phyloP scores from a whole-genome alignment of 2,797 vertebrate genomes.

The Carduelis carduelis region DNA sequence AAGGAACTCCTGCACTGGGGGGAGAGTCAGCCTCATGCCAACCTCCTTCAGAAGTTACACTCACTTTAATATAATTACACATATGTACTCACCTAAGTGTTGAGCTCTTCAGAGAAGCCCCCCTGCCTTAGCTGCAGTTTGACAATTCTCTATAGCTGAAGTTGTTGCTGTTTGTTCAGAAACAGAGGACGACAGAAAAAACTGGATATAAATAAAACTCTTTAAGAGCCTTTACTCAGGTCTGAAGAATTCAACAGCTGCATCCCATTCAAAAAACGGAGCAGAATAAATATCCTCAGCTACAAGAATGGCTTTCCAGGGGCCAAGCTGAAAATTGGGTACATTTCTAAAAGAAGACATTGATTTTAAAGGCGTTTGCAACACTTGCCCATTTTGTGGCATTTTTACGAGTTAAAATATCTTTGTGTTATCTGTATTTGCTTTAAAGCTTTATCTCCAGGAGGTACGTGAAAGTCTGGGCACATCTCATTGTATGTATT shows the following conservation, averaged over 20 bases:
- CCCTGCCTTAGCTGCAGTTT: neutral
- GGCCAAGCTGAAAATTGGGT: neutral
- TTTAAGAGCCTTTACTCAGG: slow-evolving; percentile 31
- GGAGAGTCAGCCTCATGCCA: neutral
- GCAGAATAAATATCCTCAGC: slow-evolving; percentile 33
- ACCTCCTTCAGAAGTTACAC: neutral
- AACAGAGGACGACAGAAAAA: neutral
- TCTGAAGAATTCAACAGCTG: slow-evolving; percentile 61
- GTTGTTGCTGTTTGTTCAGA: slow-evolving; percentile 1
- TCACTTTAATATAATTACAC: neutral
- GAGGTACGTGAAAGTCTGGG: neutral
- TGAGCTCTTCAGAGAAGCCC: neutral
- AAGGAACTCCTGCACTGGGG: neutral
- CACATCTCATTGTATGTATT: neutral
- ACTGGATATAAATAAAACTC: neutral
- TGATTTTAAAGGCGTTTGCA: neutral
- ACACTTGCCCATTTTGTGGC: neutral
- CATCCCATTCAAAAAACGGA: slow-evolving; percentile 39
- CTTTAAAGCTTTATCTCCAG: neutral
- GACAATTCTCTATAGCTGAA: neutral
- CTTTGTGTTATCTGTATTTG: neutral
- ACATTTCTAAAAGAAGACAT: neutral
- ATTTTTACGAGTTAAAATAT: neutral
- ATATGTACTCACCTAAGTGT: neutral
- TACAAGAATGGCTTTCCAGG: neutral